These are phyloP conservation scores for human (Homo sapiens) DNA, from an alignment of 2,113 vertebrate species.

Conservation along the genomic window GRCh38 chr1:58368001-58368500, in stretches of 20 bases:
- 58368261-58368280: neutral
- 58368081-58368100: neutral
- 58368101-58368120: conserved; percentile 26
- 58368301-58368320: neutral
- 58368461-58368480: neutral
- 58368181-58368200: neutral
- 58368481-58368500: neutral
- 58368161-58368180: neutral
- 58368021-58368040: neutral
- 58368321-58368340: neutral
- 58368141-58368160: neutral
- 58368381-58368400: neutral
- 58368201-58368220: neutral
- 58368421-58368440: neutral
- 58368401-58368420: neutral
- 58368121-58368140: neutral
- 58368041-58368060: neutral
- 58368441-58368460: neutral
- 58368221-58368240: neutral
- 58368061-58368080: neutral
- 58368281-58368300: neutral
- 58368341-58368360: neutral
- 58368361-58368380: neutral
- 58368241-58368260: neutral
- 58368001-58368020: neutral